Percentiles rank a stretch among this genome's conserved stretches.
Conservation (phyloP, 2,113 vertebrate genomes). For the Condylura cristata region DNA sequence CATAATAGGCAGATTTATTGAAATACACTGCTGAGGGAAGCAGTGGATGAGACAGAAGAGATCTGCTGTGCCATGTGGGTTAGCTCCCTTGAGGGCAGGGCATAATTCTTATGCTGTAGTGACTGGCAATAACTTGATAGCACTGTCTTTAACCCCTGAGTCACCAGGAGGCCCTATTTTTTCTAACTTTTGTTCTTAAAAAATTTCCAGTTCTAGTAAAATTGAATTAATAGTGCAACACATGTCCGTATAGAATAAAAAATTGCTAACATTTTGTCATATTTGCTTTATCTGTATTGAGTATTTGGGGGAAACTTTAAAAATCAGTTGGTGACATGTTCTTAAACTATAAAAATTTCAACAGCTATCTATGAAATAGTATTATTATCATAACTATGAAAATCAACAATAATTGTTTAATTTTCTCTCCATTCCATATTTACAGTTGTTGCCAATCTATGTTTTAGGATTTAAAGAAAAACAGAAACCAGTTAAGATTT, state of each 20-base stretch:
- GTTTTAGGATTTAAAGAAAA: not conserved
- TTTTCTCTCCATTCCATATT: not conserved
- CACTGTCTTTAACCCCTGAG: no score
- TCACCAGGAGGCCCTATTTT: no score
- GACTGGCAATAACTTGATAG: no score
- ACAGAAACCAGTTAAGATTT: not conserved
- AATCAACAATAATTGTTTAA: not conserved
- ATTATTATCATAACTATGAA: not conserved
- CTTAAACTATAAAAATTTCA: conserved; percentile 17
- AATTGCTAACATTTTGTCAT: conserved; percentile 24
- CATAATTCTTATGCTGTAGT: no score
- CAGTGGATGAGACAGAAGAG: no score
- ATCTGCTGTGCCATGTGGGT: no score
- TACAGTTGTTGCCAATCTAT: not conserved
- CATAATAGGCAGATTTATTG: no score
- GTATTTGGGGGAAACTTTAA: not conserved
- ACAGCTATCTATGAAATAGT: not conserved
- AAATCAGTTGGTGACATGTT: not conserved
- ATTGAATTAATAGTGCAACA: not conserved
- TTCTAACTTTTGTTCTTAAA: not conserved
- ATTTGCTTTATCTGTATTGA: not conserved
- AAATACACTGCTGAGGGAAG: no score
- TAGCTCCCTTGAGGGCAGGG: no score
- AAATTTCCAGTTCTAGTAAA: not conserved
- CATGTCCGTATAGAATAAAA: not conserved